These are phyloP conservation scores for Theristicus caerulescens DNA, from an alignment of 2,113 vertebrate species.

Conservation along the genomic window DNA sequence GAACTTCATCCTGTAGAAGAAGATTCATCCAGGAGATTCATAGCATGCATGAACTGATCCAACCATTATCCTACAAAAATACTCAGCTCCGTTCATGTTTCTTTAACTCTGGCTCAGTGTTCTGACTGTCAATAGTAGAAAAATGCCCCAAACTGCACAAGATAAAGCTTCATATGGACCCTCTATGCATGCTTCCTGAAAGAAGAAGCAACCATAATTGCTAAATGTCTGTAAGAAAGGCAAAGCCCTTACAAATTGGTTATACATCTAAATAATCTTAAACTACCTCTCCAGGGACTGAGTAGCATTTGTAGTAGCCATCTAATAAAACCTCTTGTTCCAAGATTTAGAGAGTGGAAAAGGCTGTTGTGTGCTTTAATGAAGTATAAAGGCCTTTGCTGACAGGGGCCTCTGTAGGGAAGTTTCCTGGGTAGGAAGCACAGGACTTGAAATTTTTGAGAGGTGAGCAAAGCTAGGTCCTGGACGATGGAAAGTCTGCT, in stretches of 20 bases:
- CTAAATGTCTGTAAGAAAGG: neutral
- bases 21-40: neutral
- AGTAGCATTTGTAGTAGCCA: neutral
- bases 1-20: neutral
- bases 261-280: neutral
- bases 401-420: neutral
- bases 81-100: neutral
- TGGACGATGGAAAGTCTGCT: neutral
- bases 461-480: neutral
- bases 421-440: neutral
- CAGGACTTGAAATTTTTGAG: neutral
- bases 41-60: neutral
- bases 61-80: neutral
- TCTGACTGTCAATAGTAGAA: neutral
- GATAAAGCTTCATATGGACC: neutral
- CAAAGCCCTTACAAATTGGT: neutral
- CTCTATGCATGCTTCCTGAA: neutral
- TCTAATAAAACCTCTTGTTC: neutral
- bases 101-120: neutral
- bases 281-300: neutral
- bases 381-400: neutral
- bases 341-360: neutral
- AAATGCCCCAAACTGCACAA: neutral
- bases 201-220: neutral
- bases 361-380: neutral